These are phyloP conservation scores for Himalopsyche japonica DNA, from an alignment of 2,888 invertebrate species.

Conservation along the genomic window DNA sequence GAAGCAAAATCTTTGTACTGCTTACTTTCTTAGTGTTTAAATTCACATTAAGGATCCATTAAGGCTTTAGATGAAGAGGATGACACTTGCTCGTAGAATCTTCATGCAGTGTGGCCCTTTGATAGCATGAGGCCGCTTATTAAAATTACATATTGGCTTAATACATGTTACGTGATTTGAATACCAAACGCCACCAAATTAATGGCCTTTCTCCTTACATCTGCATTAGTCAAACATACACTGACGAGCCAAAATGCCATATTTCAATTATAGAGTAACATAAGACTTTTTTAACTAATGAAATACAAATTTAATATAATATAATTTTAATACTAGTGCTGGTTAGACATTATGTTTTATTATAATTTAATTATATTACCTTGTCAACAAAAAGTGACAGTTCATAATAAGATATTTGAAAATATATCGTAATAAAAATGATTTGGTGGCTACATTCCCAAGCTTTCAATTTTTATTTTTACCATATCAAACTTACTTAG, in stretches of 20 bases:
- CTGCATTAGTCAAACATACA: background rate
- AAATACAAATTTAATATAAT: too few relatives aligned
- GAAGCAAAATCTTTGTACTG: background rate
- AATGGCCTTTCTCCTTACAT: background rate
- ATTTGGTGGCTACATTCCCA: too few relatives aligned
- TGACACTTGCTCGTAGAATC: background rate
- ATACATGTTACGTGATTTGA: background rate
- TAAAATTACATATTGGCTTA: conserved; percentile 8
- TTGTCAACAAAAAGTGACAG: too few relatives aligned
- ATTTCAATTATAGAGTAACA: too few relatives aligned
- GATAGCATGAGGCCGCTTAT: background rate
- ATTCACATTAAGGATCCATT: background rate
- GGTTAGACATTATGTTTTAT: too few relatives aligned
- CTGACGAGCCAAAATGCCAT: background rate
- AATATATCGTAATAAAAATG: too few relatives aligned
- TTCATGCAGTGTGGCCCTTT: background rate
- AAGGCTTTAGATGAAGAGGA: background rate
- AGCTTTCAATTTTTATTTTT: too few relatives aligned
- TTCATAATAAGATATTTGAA: too few relatives aligned
- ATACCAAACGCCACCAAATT: background rate
- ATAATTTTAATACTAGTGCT: too few relatives aligned
- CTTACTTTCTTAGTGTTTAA: background rate
- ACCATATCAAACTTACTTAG: too few relatives aligned
- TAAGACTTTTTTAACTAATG: too few relatives aligned
- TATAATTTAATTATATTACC: too few relatives aligned